Conservation (phyloP, 2,888 invertebrate genomes). For the Emesis russula region DNA sequence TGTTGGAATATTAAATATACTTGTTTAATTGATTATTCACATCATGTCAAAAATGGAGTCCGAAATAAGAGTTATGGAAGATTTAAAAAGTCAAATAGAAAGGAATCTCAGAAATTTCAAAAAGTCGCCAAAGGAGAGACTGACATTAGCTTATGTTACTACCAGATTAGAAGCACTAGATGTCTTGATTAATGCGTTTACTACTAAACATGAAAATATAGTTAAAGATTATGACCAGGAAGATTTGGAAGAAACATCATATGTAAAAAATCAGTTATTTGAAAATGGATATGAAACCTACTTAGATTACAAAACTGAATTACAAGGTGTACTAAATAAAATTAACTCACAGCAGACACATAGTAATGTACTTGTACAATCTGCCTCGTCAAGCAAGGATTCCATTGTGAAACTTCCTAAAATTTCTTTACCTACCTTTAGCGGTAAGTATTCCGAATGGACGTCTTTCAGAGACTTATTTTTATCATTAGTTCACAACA, state of each 20-base stretch:
- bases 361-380: background rate
- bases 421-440: slow-evolving; percentile 68
- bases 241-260: background rate
- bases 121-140: background rate
- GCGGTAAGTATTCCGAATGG: slow-evolving; percentile 73
- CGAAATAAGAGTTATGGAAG: background rate
- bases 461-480: slow-evolving; percentile 69
- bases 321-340: background rate
- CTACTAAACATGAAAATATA: no score
- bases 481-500: slow-evolving; percentile 69
- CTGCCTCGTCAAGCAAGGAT: background rate
- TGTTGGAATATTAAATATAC: no score
- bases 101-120: background rate
- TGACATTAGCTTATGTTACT: background rate
- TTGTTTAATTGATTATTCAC: no score
- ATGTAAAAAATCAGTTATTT: background rate
- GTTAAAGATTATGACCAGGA: background rate
- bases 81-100: background rate
- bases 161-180: no score
- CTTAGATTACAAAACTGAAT: background rate
- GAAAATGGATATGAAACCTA: background rate
- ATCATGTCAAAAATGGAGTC: background rate
- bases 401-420: slow-evolving; percentile 61
- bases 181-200: no score
- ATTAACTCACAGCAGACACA: background rate